Evolutionary conservation across 2,797 vertebrate species (phyloP), one percentile per base, ranked within the genome.

Genomic region (Trachurus trachurus): DNA sequence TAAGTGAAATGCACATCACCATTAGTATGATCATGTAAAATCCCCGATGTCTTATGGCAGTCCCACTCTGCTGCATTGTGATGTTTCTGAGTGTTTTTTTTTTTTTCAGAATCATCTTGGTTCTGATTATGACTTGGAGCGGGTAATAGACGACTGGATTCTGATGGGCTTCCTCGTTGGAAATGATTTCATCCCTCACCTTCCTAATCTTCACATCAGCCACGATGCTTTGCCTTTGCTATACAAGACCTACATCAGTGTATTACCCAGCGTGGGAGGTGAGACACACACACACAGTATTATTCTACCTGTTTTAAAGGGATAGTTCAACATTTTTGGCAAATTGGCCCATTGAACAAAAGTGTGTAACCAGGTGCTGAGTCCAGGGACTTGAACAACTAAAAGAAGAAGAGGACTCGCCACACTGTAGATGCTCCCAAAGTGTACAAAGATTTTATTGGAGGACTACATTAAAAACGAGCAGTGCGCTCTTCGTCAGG

Each of bases 171-270:
- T 99, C 94, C 96, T 99, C 56, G 98, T 99, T 81, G 98, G 98
- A 88, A 99, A 99, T 87, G 98, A 99, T 94, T 99, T 99, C 95
- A 99, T 99, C 89, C 98, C 98, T 93, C 98, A 99, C 92, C 97
- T 99, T 93, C 98, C 98, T 95, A 95, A 99, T 93, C 96, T 99
- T 74, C 98, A 99, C 91, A 99, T 99, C 93, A 99, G 96, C 89
- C 98, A 99, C 60, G 98, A 99, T 80, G 98, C 98, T 88, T 92
- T 99, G 90, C 98, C 97, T 0, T 93, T 99, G 84, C 96, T 99
- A 81, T 99, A 99, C 93, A 97, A 96, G 94, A 99, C 97, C 6
- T 99, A 99, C 78, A 97, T 98, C 94, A 94, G 92, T 39, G 89
- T 97, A 61, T 94, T 98, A 86, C 98, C 98, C 81, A 95, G 96